Conservation (phyloP, 2,113 vertebrate genomes). For the Gavia stellata region DNA sequence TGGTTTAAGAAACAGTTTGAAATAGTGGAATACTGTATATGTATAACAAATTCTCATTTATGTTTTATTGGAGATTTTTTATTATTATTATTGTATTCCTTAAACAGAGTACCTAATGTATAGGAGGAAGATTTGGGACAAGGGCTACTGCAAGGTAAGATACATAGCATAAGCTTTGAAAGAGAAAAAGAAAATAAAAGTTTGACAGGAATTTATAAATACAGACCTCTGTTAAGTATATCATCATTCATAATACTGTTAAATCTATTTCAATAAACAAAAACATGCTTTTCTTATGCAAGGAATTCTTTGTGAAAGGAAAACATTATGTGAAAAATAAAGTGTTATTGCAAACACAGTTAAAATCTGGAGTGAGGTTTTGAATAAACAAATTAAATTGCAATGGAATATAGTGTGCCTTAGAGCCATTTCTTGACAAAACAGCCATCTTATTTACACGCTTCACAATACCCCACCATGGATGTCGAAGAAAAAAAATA, state of each 20-base stretch:
- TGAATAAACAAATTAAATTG: slow-evolving; percentile 89
- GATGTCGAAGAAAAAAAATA: slow-evolving; percentile 96
- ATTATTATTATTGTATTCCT: neutral
- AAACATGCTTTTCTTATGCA: slow-evolving; percentile 76
- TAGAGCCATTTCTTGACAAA: slow-evolving; percentile 93
- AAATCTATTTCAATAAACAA: slow-evolving; percentile 82
- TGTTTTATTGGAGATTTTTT: neutral
- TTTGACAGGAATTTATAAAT: slow-evolving; percentile 77
- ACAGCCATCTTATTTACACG: slow-evolving; percentile 99
- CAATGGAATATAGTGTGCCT: slow-evolving; percentile 82
- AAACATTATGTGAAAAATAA: slow-evolving; percentile 92
- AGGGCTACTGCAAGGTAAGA: neutral
- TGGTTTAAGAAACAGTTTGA: neutral
- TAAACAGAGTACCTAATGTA: neutral
- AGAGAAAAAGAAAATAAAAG: slow-evolving; percentile 52
- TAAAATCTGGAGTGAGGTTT: slow-evolving; percentile 86
- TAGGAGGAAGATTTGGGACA: neutral
- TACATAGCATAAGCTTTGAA: neutral
- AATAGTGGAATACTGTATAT: neutral
- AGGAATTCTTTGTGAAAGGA: slow-evolving; percentile 79
- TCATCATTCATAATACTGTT: slow-evolving; percentile 78
- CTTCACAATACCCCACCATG: slow-evolving; percentile 95
- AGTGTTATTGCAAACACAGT: slow-evolving; percentile 88
- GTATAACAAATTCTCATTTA: neutral
- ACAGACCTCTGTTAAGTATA: slow-evolving; percentile 67